Evolutionary conservation across 2,888 invertebrate genomes (phyloP), one percentile per base, ranked within the genome.

Genomic region (Eupithecia exiguata): DNA sequence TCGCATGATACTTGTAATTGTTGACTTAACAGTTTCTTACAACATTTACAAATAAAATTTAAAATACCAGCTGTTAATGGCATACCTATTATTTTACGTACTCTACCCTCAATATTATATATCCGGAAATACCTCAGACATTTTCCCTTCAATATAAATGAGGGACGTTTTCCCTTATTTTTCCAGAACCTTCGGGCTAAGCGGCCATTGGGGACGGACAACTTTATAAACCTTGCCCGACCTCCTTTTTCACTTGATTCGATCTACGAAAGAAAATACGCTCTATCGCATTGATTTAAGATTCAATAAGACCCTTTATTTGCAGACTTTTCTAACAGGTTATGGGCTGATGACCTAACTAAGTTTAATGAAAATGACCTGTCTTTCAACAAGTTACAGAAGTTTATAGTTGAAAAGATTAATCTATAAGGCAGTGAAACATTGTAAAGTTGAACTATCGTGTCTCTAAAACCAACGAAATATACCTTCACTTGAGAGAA

Each of bases 111-210:
- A 71, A 70, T 40, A 12, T 40, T 40, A 63, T 53, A 71, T 70
- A 9, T 40, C 10, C 71, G 53, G 65, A 74, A 72, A 62, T 63
- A 68, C 80, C 83, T 82, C 82, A 83, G 83, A 85, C 86, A 88
- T 84, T 84, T 86, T 85, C 83, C 86, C 86, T 90, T 89, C 91
- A 89, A 91, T 90, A 92, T 91, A 90, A 89, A 92, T 91, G 92
- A 91, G 91, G 86, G 88, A 87, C 88, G 87, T 85, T 90, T 90
- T 87, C 89, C 87, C 88, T 88, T 88, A 89, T 90, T 88, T 86
- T 82, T 84, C 84, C 84, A 84, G 85, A 86, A 71, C 88, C 86
- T 87, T 85, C 79, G 84, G 86, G 87, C 88, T 92, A 93, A 93
- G 90, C 89, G 91, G 91, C 84, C 93, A 82, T 85, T 78, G 77